Base-by-base conservation (phyloP, 2,797 vertebrate genomes). In the Triplophysa bombifrons region DNA sequence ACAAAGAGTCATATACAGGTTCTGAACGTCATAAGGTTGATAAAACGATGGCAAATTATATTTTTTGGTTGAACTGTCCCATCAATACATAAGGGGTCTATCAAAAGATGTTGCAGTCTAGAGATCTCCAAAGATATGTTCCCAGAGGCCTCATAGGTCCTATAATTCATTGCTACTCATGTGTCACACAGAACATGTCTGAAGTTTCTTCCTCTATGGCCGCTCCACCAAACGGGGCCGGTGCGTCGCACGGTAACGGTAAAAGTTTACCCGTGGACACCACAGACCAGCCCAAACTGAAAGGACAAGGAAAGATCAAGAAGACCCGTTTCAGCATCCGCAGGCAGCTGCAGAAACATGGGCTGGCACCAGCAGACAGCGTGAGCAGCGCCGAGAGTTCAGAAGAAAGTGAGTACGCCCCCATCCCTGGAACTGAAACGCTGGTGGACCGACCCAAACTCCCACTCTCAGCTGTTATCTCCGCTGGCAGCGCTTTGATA, bases 311-410 rank as follows among this genome's bases (percentile, higher is more conserved):
- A 7, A 94, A 91, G 84, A 0, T 86, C n/a, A 93, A 20, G 38
- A 96, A 90, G 84, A 89, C 90, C 13, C 90, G 88, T 72, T 95
- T 97, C 86, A 98, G 93, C 88, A 92, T 99, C 84, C 94, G 89
- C 84, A 94, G 84, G 72, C 96, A 95, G 25, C 94, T 98, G 64
- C 94, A 97, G 85, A 94, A 93, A 64, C 96, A 93, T 0, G 87
- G 95, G 4, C 88, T 98, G 44, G 89, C 94, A 1, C 90, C 89
- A 0, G 61, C 90, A 0, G 95, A 97, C 86, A 97, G 96, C 0
- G 69, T 95, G 86, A 95, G 93, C 93, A 96, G 96, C 87, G 82
- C 93, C 0, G 95, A 97, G 86, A 96, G 95, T 27, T 60, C 66
- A 13, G 94, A 89, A 82, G 94, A 95, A 85, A 93, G 97, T 96